Evolutionary conservation across 2,113 vertebrate species (phyloP), one percentile per base, ranked within the genome.

Genomic region (Sapajus apella): DNA sequence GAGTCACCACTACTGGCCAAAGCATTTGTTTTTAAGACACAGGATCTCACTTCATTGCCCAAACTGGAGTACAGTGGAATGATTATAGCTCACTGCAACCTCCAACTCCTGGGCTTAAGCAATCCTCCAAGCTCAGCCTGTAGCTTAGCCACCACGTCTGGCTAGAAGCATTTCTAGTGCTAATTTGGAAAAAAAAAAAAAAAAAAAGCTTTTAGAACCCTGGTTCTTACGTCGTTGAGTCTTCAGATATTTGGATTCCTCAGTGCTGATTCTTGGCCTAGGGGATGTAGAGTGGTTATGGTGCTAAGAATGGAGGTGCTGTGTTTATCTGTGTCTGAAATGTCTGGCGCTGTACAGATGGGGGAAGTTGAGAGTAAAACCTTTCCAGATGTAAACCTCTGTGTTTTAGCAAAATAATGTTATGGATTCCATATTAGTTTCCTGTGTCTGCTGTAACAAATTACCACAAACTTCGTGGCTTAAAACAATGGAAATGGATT

Each of bases 401-500:
- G 1, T 40, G 11, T 79, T 37, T 85, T 70, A 80, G 80, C 81
- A 75, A 55, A 92, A 90, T 76, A 21, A 47, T 64, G 37, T 87
- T 86, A 52, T 90, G 73, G 56, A 37, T 64, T 87, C 43, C 88
- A 0, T 35, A 25, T 90, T 81, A 47, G 18, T 75, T 96, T 92
- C 64, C 85, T 80, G 20, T 56, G 66, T 52, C 68, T 96, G 27
- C 70, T 93, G 11, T 90, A 79, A 87, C 76, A 94, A 56, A 81
- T 87, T 64, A 27, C 37, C 37, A 21, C 47, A 77, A 70, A 90
- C n/a, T 40, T 72, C 27, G 50, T 92, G 82, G 21, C 81, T 95
- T 84, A 43, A 87, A 94, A 83, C 58, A 79, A 12, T 77, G 16
- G 79, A 79, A 86, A 75, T 91, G 45, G 80, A 76, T 87, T 93